A percentile compares a stretch with the other conserved stretches of the same genome.
phyloP scores from a whole-genome alignment of 2,113 vertebrate species.

The Gymnobelideus leadbeateri region DNA sequence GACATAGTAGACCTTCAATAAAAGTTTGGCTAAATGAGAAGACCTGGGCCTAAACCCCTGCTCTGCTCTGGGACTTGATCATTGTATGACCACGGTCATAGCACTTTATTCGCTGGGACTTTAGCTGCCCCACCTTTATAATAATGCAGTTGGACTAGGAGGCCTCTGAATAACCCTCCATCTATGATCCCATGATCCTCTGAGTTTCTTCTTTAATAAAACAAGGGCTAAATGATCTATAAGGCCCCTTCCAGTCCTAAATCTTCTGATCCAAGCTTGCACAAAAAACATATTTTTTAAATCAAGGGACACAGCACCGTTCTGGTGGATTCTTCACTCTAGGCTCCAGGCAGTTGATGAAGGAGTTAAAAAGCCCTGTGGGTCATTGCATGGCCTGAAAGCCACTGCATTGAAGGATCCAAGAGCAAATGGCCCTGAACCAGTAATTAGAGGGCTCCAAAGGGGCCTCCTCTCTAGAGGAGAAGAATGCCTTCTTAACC shows the following conservation, averaged over 20 bases:
- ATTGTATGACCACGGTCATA: not conserved
- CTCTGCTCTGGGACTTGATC: not conserved
- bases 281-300: not conserved
- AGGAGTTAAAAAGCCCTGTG: slow-evolving; percentile 42
- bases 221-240: not conserved
- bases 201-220: not conserved
- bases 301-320: not conserved
- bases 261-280: not conserved
- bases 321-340: not conserved
- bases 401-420: slow-evolving; percentile 55
- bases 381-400: slow-evolving; percentile 38
- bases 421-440: not conserved
- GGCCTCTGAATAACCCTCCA: too few species aligned
- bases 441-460: not conserved
- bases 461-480: not conserved
- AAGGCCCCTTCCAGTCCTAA: not conserved
- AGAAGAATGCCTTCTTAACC: slow-evolving; percentile 22
- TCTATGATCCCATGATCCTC: not conserved
- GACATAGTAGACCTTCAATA: not conserved
- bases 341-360: not conserved
- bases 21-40: not conserved
- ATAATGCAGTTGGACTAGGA: not conserved
- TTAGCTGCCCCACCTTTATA: not conserved
- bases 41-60: not conserved
- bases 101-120: not conserved